Percentiles rank a stretch among this genome's conserved stretches.
These are phyloP conservation scores for Paracanthobrama guichenoti DNA, from an alignment of 2,113 vertebrate species.

Conservation along the genomic window DNA sequence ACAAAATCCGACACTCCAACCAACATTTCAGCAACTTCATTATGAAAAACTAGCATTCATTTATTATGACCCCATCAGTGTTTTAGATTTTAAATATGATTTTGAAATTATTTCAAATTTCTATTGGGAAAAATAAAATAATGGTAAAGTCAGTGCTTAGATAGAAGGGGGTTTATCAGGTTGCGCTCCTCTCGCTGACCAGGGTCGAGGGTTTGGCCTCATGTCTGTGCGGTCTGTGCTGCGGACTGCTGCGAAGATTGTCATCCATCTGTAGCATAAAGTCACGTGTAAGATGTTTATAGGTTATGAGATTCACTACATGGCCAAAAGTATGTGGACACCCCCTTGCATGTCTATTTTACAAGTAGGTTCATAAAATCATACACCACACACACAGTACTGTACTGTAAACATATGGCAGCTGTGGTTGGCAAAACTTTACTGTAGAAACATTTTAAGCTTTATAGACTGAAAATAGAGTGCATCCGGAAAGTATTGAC, in stretches of 20 bases:
- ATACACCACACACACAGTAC: too few species aligned
- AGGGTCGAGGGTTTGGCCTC: conserved; percentile 79
- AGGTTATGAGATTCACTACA: not conserved
- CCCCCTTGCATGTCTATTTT: not conserved
- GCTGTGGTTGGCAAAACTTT: not conserved
- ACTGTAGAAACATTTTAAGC: not conserved
- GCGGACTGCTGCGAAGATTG: conserved; percentile 95
- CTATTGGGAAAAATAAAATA: conserved; percentile 2
- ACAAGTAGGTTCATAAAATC: not conserved
- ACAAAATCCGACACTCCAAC: not conserved
- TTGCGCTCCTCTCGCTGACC: conserved; percentile 75
- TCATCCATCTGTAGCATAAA: conserved; percentile 90
- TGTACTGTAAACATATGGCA: not conserved
- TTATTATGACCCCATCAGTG: not conserved
- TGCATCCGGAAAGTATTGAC: too few species aligned
- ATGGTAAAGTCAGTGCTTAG: not conserved
- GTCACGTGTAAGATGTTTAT: conserved; percentile 32
- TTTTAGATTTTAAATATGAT: not conserved
- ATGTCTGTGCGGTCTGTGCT: conserved; percentile 86
- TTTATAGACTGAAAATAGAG: too few species aligned
- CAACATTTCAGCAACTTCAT: not conserved
- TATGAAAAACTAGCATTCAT: not conserved
- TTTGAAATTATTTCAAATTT: not conserved
- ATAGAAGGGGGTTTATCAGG: conserved; percentile 59
- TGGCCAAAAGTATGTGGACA: not conserved